These are phyloP conservation scores for Gymnosoma rotundatum DNA, from an alignment of 2,888 invertebrate species.

Conservation along the genomic window DNA sequence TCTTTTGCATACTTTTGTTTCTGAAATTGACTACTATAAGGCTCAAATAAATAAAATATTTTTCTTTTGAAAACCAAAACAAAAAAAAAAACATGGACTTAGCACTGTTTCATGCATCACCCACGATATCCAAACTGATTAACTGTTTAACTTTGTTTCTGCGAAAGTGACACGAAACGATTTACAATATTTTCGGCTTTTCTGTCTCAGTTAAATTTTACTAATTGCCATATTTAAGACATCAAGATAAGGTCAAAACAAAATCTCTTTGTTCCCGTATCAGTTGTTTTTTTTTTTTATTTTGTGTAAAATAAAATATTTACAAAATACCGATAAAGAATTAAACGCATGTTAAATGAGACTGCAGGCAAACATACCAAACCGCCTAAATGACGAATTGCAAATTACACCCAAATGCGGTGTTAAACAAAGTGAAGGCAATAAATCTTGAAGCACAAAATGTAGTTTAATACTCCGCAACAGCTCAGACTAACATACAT, in stretches of 20 bases:
- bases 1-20: too few species aligned
- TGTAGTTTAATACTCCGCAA: slow-evolving; percentile 27
- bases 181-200: neutral
- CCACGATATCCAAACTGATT: neutral
- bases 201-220: slow-evolving; percentile 37
- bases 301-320: slow-evolving; percentile 19
- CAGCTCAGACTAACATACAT: neutral
- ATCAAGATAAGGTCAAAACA: slow-evolving; percentile 61
- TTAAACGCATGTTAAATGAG: slow-evolving; percentile 58
- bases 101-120: neutral
- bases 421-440: slow-evolving; percentile 66
- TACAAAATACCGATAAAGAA: slow-evolving; percentile 54
- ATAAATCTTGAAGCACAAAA: slow-evolving; percentile 55
- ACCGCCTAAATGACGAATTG: slow-evolving; percentile 71
- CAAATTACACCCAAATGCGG: slow-evolving; percentile 70
- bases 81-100: too few species aligned
- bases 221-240: slow-evolving; percentile 65
- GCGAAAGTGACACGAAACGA: slow-evolving; percentile 20
- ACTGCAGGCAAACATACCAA: slow-evolving; percentile 52
- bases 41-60: too few species aligned
- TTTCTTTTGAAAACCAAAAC: too few species aligned
- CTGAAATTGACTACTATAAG: too few species aligned
- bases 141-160: neutral
- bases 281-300: slow-evolving; percentile 22
- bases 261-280: slow-evolving; percentile 48